Evolutionary conservation across 2,797 vertebrate species (phyloP), one percentile per base, ranked within the genome.

Genomic region (Botia kubotai): DNA sequence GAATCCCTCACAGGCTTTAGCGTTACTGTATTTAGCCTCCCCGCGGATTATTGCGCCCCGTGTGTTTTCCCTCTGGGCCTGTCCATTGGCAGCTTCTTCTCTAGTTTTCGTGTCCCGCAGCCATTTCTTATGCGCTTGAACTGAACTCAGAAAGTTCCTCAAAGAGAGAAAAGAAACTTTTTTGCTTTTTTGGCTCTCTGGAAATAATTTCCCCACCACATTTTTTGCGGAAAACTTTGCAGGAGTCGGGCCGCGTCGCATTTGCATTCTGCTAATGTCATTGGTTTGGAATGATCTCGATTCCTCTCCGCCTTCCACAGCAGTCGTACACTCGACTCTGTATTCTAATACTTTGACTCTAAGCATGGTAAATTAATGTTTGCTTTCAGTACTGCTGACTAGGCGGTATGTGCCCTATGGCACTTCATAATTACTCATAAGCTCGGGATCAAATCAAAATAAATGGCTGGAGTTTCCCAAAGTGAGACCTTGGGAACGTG

Each of bases 371-470:
- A 90, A 91, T 89, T 84, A 90, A 85, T 87, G 87, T 90, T 90
- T 90, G 87, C 85, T 82, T 88, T 86, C 81, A 72, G 70, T 85
- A 85, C 84, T 60, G 86, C 89, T 91, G 88, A 90, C 82, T 87
- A 68, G 33, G 85, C 83, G 57, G 77, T 84, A 69, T 78, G 82
- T 76, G 72, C 88, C 83, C 79, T 88, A 87, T 86, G 85, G 87
- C 83, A 82, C 79, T 88, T 92, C 89, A 91, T 92, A 90, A 92
- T 92, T 90, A 89, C 87, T 89, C 86, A 87, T 90, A 89, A 91
- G 86, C 87, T 91, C 79, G 80, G 82, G 88, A 91, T 90, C 80
- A 86, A 91, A 92, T 89, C 83, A 85, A 85, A 90, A 88, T 90
- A 92, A 91, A 90, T 91, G 87, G 82, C 80, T 84, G 60, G 23